Percentiles rank a stretch among this genome's conserved stretches.
Conservation (phyloP, 1,140 invertebrate species). For the Venturia canescens region DNA sequence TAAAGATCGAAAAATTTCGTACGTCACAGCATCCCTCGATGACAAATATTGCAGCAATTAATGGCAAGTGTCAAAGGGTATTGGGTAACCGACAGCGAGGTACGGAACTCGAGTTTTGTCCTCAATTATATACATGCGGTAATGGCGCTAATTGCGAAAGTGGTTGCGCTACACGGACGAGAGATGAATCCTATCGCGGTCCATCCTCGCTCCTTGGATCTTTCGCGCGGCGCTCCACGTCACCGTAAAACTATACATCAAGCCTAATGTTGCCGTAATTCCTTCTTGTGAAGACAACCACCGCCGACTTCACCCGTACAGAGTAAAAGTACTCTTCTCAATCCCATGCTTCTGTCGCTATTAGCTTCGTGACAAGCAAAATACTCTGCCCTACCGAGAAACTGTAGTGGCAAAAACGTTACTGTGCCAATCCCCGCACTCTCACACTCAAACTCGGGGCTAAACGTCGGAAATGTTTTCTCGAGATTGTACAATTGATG, state of each 20-base stretch:
- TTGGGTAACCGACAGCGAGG: slow-evolving; percentile 37
- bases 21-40: background rate
- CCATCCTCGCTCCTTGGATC: background rate
- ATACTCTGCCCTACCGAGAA: background rate
- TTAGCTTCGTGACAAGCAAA: background rate
- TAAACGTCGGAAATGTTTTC: background rate
- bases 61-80: slow-evolving; percentile 32
- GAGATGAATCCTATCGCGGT: slow-evolving; percentile 6
- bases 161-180: slow-evolving; percentile 17
- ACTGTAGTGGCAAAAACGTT: background rate
- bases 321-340: background rate
- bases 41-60: background rate
- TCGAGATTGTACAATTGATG: background rate
- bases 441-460: background rate
- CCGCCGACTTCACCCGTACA: background rate
- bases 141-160: slow-evolving; percentile 29
- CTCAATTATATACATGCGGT: slow-evolving; percentile 31
- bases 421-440: background rate
- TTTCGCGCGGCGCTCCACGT: background rate
- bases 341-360: slow-evolving; percentile 5
- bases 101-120: slow-evolving; percentile 16
- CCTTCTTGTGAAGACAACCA: background rate
- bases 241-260: background rate
- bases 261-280: slow-evolving; percentile 28
- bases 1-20: background rate